Percentiles rank a stretch among this genome's conserved stretches.
Conservation (phyloP, 2,888 invertebrate genomes). For the Ochropleura plecta region DNA sequence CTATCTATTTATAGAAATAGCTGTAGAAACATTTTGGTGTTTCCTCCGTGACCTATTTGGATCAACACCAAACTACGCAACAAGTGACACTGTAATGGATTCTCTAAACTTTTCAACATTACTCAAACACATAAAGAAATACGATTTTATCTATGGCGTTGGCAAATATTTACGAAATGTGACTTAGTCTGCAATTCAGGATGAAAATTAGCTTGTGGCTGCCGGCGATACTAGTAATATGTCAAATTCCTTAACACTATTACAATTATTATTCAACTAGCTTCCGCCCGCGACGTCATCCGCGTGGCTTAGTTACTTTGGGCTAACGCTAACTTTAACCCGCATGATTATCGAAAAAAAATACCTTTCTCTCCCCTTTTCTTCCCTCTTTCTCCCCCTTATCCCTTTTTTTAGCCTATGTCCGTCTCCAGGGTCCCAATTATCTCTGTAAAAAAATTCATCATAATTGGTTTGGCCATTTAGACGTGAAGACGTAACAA, state of each 20-base stretch:
- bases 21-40: slow-evolving; percentile 18
- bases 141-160: neutral
- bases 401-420: too few species aligned
- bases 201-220: neutral
- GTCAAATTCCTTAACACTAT: neutral
- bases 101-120: slow-evolving; percentile 42
- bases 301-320: too few species aligned
- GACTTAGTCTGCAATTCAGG: neutral
- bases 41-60: slow-evolving; percentile 60
- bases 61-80: slow-evolving; percentile 59
- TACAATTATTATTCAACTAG: too few species aligned
- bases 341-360: too few species aligned
- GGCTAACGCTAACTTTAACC: too few species aligned
- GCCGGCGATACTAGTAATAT: neutral
- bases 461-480: neutral
- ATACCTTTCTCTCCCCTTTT: too few species aligned
- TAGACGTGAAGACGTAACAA: neutral
- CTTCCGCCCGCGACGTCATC: too few species aligned
- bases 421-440: too few species aligned
- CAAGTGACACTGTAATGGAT: slow-evolving; percentile 60
- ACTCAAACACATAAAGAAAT: slow-evolving; percentile 18
- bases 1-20: slow-evolving; percentile 47
- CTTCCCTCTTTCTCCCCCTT: too few species aligned
- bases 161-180: slow-evolving; percentile 5
- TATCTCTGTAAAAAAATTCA: too few species aligned